Evolutionary conservation across 2,113 vertebrate genomes (phyloP).

Genomic region (Centropus unirufus): DNA sequence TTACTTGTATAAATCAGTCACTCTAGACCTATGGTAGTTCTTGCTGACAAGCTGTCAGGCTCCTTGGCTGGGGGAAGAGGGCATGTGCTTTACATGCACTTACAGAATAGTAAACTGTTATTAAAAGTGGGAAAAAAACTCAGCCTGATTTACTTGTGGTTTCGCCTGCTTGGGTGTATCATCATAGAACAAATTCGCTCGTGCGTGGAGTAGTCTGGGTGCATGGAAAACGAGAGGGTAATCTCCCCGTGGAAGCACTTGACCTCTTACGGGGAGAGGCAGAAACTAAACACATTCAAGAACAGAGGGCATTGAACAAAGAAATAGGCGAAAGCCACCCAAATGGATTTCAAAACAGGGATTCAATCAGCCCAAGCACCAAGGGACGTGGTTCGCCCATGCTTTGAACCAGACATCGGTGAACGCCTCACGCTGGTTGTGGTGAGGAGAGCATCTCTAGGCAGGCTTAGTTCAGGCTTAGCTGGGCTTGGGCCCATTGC

Average conservation of each 20-base stretch:
- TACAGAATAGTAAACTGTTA: conserved; percentile 55
- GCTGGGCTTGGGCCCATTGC: rapidly evolving
- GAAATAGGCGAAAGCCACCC: background rate
- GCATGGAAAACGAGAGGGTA: background rate
- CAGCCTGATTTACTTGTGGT: conserved; percentile 19
- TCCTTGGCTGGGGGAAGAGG: conserved; percentile 44
- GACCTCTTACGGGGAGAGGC: conserved; percentile 19
- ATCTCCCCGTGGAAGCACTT: conserved; percentile 8
- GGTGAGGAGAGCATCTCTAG: background rate
- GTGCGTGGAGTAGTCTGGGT: background rate
- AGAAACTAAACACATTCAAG: background rate
- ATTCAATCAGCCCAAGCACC: background rate
- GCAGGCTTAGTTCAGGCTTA: background rate
- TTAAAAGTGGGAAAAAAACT: background rate
- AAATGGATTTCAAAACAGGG: background rate
- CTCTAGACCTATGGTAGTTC: conserved; percentile 58
- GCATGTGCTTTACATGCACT: conserved; percentile 55
- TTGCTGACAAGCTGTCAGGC: conserved; percentile 60
- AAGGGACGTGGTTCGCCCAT: rapidly evolving
- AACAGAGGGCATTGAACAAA: background rate
- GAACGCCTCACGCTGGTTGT: background rate
- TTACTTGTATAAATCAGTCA: conserved; percentile 67
- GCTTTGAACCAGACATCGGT: rapidly evolving
- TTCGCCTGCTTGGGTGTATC: background rate
- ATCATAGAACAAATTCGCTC: background rate